Evolutionary conservation across 2,113 vertebrate genomes (phyloP).

Genomic region (Clupea harengus): DNA sequence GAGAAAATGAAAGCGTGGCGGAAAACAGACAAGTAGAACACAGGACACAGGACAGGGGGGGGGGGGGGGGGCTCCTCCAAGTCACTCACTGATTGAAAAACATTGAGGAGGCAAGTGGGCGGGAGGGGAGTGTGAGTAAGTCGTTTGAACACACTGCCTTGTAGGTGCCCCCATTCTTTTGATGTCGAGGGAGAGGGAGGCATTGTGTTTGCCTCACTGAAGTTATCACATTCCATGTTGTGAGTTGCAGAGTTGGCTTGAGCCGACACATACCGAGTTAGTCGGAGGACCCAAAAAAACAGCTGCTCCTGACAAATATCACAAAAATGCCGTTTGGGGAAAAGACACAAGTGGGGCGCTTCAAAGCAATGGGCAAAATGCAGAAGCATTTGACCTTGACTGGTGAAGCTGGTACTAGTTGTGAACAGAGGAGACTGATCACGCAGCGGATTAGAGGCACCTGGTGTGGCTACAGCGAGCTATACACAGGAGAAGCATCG

Average conservation of each 20-base stretch:
- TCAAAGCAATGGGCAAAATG: neutral
- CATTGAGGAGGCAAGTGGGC: neutral
- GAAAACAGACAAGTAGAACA: neutral
- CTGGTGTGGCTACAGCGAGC: neutral
- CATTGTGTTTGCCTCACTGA: neutral
- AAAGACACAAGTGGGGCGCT: neutral
- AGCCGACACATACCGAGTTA: neutral
- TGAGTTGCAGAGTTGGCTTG: neutral
- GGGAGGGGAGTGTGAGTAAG: neutral
- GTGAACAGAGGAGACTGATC: neutral
- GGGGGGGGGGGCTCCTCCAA: conserved; percentile 11
- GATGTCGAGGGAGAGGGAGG: neutral
- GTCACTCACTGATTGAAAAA: neutral
- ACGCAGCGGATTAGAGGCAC: too few relatives aligned
- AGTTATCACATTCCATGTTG: neutral
- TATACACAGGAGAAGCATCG: neutral
- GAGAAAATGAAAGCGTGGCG: neutral
- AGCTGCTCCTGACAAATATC: neutral
- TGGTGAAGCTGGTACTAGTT: too few relatives aligned
- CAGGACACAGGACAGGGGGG: too few relatives aligned
- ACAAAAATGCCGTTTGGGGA: neutral
- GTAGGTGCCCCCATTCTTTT: neutral
- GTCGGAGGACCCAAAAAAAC: neutral
- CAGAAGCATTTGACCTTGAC: neutral
- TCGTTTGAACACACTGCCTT: neutral